phyloP scores from a whole-genome alignment of 2,113 vertebrate genomes.

The Alouatta palliata region DNA sequence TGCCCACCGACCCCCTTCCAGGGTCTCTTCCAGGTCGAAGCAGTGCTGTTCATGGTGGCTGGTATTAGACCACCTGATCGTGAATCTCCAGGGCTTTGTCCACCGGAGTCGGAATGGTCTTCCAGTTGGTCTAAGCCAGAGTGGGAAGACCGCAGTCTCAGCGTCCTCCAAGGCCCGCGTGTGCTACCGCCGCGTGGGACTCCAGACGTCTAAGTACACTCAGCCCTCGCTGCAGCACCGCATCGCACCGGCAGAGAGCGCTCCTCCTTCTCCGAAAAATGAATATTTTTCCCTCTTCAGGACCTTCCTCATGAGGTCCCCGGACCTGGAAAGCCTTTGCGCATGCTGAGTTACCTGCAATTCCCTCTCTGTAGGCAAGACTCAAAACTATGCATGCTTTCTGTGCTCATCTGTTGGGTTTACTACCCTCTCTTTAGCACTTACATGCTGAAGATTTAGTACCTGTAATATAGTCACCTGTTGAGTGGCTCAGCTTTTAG shows the following conservation, averaged over 20 bases:
- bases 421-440: background rate
- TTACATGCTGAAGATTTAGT: background rate
- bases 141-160: background rate
- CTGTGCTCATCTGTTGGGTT: background rate
- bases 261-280: background rate
- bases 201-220: background rate
- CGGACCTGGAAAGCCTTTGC: background rate
- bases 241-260: accelerated
- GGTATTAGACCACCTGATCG: no score
- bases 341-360: background rate
- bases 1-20: background rate
- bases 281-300: background rate
- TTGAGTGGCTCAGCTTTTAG: background rate
- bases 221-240: background rate
- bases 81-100: background rate
- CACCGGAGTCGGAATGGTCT: no score
- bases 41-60: background rate
- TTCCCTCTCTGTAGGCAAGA: background rate
- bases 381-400: background rate
- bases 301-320: background rate
- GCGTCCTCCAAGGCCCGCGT: background rate
- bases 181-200: background rate
- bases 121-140: background rate
- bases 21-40: background rate
- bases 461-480: no score